Conservation (phyloP, 2,113 vertebrate species). For the Potamarius usumacintae region DNA sequence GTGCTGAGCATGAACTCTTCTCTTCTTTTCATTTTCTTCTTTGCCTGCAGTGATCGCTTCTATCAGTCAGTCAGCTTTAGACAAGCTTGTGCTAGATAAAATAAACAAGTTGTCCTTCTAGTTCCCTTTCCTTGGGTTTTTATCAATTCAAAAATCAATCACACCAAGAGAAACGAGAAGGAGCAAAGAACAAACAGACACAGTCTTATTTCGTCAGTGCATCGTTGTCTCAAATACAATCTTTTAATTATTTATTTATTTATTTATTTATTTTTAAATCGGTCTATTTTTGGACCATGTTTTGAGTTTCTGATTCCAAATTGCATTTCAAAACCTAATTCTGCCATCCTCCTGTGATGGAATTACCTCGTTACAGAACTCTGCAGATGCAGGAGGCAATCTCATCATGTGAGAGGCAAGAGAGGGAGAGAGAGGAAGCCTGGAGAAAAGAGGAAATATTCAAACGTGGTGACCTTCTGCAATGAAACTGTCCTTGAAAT, state of each 20-base stretch:
- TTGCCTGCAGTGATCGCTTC: background rate
- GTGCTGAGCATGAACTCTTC: background rate
- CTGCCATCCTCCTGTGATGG: constrained; percentile 6
- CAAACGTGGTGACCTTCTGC: background rate
- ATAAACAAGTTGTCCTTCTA: constrained; percentile 26
- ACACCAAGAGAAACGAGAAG: background rate
- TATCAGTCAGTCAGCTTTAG: constrained; percentile 4
- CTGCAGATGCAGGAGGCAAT: constrained; percentile 16
- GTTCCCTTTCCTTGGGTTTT: background rate
- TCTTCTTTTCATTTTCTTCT: background rate
- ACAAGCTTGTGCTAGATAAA: constrained; percentile 15
- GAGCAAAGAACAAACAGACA: background rate
- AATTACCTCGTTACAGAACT: constrained; percentile 14
- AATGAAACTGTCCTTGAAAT: background rate
- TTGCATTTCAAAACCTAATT: constrained; percentile 58
- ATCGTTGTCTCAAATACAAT: background rate
- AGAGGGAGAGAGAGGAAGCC: background rate
- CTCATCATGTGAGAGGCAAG: constrained; percentile 11
- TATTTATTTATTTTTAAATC: background rate
- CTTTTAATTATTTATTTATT: background rate
- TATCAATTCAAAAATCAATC: constrained; percentile 26
- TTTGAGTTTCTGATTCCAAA: constrained; percentile 50
- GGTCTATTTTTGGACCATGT: background rate
- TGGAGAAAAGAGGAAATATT: background rate
- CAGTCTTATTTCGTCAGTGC: background rate